A percentile compares a stretch with the other conserved stretches of the same genome.
Evolutionary conservation across 2,888 invertebrate species (phyloP).

Genomic region (Eudasyphora cyanicolor): DNA sequence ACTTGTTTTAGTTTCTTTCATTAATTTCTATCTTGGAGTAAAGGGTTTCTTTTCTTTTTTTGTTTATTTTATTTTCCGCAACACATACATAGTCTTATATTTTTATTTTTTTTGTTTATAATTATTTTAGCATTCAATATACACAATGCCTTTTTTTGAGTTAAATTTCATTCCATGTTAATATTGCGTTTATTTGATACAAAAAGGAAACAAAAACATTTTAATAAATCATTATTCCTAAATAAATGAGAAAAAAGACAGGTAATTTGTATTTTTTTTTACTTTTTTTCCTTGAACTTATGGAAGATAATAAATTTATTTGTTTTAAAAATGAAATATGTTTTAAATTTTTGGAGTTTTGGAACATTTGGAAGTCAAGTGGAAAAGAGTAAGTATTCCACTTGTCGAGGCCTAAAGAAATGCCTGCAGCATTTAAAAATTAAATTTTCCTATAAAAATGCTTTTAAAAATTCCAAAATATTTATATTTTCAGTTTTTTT

Average conservation of each 20-base stretch:
- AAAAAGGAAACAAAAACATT: slow-evolving; percentile 14
- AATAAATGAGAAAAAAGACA: slow-evolving; percentile 33
- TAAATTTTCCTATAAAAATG: too few relatives aligned
- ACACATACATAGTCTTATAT: too few relatives aligned
- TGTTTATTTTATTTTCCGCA: not conserved
- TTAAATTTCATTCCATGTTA: slow-evolving; percentile 54
- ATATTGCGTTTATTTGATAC: slow-evolving; percentile 42
- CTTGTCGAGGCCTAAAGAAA: too few relatives aligned
- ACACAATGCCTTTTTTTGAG: slow-evolving; percentile 29
- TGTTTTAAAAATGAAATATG: too few relatives aligned
- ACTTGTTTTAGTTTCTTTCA: not conserved
- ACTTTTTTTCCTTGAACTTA: too few relatives aligned
- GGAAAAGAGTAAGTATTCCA: too few relatives aligned
- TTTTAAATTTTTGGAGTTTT: too few relatives aligned
- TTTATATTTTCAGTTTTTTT: too few relatives aligned
- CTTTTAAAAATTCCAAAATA: too few relatives aligned
- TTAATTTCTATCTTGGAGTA: slow-evolving; percentile 23
- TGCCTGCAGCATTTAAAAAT: too few relatives aligned
- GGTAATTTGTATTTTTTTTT: not conserved
- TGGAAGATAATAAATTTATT: too few relatives aligned
- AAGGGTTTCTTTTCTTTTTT: slow-evolving; percentile 36
- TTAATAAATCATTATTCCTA: slow-evolving; percentile 39
- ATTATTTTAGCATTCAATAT: not conserved
- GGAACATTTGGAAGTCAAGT: too few relatives aligned
- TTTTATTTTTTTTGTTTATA: not conserved